These are phyloP conservation scores for Acanthurus lineatus DNA, from an alignment of 2,797 vertebrate genomes.

Conservation along the genomic window DNA sequence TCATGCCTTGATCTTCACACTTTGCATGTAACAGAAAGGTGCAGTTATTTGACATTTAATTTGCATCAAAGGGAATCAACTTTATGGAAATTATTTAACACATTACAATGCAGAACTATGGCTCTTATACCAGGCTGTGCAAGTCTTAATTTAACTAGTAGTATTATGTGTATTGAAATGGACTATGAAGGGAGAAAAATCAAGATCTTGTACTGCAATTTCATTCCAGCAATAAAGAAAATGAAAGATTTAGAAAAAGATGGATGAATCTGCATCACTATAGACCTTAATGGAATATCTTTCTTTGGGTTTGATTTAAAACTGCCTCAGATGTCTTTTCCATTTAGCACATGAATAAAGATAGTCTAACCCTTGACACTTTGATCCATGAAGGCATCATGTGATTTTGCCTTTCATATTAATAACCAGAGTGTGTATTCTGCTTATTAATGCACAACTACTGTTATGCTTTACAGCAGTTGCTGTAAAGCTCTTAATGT, in stretches of 20 bases:
- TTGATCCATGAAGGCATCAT: constrained; percentile 14
- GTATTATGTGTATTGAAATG: not conserved
- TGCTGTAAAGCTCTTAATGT: not conserved
- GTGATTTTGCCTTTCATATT: constrained; percentile 15
- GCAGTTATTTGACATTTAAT: constrained; percentile 18
- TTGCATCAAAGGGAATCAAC: not conserved
- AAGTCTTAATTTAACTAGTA: not conserved
- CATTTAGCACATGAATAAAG: constrained; percentile 13
- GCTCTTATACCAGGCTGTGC: not conserved
- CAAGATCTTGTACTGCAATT: not conserved
- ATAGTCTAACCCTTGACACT: constrained; percentile 13
- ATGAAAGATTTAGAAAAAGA: constrained; percentile 1
- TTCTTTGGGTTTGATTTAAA: not conserved
- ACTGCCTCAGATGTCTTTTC: constrained; percentile 6
- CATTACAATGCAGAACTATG: not conserved
- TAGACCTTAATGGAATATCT: constrained; percentile 15
- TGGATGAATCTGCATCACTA: not conserved
- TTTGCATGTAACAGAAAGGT: constrained; percentile 7
- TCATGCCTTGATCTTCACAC: constrained; percentile 12
- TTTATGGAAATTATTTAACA: not conserved
- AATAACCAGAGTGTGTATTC: not conserved
- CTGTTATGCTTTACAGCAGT: not conserved
- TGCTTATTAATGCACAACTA: not conserved
- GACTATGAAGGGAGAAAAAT: not conserved
- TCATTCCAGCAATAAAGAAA: constrained; percentile 5